A percentile compares a stretch with the other conserved stretches of the same genome.
Evolutionary conservation across 1,140 invertebrate species (phyloP).

Genomic region (Trichoplusia ni): DNA sequence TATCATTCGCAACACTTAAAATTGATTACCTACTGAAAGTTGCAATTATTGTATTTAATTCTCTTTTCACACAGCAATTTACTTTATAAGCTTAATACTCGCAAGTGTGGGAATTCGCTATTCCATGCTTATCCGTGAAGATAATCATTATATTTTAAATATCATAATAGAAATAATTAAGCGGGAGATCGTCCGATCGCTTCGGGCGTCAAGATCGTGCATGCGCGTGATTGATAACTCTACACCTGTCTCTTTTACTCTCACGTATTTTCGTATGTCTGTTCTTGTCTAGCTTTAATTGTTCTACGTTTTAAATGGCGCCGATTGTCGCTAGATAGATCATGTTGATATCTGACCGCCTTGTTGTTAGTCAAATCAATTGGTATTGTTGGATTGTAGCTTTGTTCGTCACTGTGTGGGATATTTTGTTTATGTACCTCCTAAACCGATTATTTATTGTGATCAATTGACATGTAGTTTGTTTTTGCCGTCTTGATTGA

Average conservation of each 20-base stretch:
- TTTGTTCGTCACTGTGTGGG: constrained; percentile 10
- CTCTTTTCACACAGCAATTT: constrained; percentile 43
- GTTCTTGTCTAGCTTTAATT: constrained; percentile 69
- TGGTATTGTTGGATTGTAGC: constrained; percentile 51
- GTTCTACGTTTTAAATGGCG: constrained; percentile 71
- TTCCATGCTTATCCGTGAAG: constrained; percentile 45
- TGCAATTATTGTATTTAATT: constrained; percentile 41
- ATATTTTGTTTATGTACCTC: not conserved
- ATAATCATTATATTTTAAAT: constrained; percentile 76
- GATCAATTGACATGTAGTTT: not conserved
- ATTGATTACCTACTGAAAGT: constrained; percentile 8
- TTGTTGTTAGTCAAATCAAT: constrained; percentile 63
- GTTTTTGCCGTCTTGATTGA: not conserved
- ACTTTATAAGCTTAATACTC: constrained; percentile 44
- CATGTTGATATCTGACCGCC: constrained; percentile 56
- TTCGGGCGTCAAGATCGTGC: constrained; percentile 67
- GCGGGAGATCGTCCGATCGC: constrained; percentile 69
- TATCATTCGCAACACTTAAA: no score
- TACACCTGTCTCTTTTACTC: constrained; percentile 44
- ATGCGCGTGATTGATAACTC: constrained; percentile 77
- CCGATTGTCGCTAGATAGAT: constrained; percentile 67
- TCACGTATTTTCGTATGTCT: constrained; percentile 19
- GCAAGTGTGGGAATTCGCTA: constrained; percentile 69
- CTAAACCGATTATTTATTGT: not conserved
- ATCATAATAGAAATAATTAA: constrained; percentile 81